Conservation (phyloP, 2,888 invertebrate genomes). For the Nemoura dubitans region DNA sequence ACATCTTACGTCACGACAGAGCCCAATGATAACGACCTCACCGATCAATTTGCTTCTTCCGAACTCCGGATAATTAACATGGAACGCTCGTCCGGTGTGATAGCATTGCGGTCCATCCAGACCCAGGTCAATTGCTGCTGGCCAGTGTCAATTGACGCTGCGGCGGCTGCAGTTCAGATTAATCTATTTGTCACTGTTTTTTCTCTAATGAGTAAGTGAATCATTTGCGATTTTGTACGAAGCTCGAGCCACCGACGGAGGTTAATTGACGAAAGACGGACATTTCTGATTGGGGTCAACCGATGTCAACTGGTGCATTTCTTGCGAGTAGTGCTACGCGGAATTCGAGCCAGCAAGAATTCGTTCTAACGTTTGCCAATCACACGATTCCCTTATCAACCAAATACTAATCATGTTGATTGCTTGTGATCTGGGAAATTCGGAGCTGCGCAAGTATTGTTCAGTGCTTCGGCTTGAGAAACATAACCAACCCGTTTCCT, state of each 20-base stretch:
- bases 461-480: neutral
- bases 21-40: neutral
- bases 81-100: neutral
- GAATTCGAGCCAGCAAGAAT: neutral
- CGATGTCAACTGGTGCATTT: slow-evolving; percentile 7
- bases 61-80: neutral
- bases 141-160: neutral
- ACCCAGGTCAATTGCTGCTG: neutral
- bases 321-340: neutral
- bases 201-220: neutral
- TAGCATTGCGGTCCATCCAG: neutral
- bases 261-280: neutral
- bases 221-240: neutral
- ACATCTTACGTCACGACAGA: neutral
- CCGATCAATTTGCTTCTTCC: neutral
- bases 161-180: neutral
- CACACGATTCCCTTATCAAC: neutral
- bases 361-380: neutral
- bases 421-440: neutral
- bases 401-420: neutral
- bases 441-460: no score
- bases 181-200: neutral
- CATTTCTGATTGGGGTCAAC: neutral
- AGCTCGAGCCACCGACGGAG: neutral
- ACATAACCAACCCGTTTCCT: neutral